phyloP scores from a whole-genome alignment of 53 echinoderm and acorn worm species.

The Echinarachnius parma region DNA sequence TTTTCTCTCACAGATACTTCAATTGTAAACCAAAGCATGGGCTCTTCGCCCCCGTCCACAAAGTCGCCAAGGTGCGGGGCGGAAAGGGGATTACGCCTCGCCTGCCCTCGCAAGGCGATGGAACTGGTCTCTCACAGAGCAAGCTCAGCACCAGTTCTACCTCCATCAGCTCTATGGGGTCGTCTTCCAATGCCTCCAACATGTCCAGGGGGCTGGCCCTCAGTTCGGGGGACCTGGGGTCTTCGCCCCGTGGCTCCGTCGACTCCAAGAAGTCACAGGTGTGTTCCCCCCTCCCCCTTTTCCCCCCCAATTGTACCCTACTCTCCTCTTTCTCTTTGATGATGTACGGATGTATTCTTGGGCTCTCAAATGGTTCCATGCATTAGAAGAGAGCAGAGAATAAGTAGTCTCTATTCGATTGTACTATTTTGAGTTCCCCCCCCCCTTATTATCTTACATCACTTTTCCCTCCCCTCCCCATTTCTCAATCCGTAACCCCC shows the following conservation, averaged over 20 bases:
- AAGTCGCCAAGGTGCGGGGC: conserved; percentile 85
- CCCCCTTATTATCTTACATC: too few relatives aligned
- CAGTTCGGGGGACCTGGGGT: conserved; percentile 34
- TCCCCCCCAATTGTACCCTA: too few relatives aligned
- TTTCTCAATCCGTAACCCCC: too few relatives aligned
- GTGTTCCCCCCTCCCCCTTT: too few relatives aligned
- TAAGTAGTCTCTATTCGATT: too few relatives aligned
- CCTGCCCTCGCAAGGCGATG: conserved; percentile 21
- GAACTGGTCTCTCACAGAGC: conserved; percentile 34
- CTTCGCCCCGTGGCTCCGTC: conserved; percentile 18
- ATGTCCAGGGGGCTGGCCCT: conserved; percentile 32
- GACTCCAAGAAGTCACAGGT: conserved; percentile 42
- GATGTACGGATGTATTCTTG: too few relatives aligned
- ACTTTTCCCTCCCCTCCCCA: too few relatives aligned
- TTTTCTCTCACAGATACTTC: conserved; percentile 66
- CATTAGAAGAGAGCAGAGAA: too few relatives aligned
- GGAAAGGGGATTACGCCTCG: conserved; percentile 39
- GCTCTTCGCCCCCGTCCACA: conserved; percentile 96
- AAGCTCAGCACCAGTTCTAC: conserved; percentile 90
- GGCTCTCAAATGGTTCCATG: too few relatives aligned
- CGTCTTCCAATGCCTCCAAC: conserved; percentile 53
- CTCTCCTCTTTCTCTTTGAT: too few relatives aligned
- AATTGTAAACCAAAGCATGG: conserved; percentile 91
- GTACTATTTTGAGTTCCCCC: too few relatives aligned
- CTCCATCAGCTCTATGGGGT: conserved; percentile 92